phyloP scores from a whole-genome alignment of 2,888 invertebrate genomes.

The Lasioglossum figueresi region DNA sequence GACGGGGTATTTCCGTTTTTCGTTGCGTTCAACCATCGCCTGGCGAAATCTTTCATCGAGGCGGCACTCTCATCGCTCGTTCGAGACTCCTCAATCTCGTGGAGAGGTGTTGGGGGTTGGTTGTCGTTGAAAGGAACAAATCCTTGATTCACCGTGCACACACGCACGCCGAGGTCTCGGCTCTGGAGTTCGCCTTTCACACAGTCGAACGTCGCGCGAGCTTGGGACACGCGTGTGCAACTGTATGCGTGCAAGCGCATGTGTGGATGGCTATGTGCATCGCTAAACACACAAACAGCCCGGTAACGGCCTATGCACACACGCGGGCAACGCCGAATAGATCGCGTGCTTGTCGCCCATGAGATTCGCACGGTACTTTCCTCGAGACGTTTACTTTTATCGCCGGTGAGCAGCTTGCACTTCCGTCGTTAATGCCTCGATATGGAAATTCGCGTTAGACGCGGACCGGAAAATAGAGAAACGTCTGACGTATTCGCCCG shows the following conservation, averaged over 20 bases:
- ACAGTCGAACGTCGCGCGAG: background rate
- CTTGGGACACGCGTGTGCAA: background rate
- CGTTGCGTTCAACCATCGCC: background rate
- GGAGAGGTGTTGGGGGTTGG: background rate
- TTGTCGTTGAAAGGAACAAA: conserved; percentile 19
- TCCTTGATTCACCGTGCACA: conserved; percentile 19
- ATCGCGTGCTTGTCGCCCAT: conserved; percentile 67
- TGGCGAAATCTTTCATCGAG: conserved; percentile 5
- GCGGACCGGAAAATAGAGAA: conserved; percentile 53
- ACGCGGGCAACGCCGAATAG: conserved; percentile 50
- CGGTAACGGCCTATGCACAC: conserved; percentile 3
- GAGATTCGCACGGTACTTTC: conserved; percentile 67
- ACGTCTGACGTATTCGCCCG: conserved; percentile 42
- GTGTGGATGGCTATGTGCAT: background rate
- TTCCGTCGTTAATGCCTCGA: conserved; percentile 67
- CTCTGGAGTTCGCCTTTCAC: background rate
- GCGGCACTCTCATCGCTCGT: background rate
- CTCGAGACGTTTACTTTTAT: conserved; percentile 70
- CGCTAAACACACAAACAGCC: conserved; percentile 21
- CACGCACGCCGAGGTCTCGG: background rate
- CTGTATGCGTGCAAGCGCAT: background rate
- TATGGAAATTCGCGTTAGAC: conserved; percentile 65
- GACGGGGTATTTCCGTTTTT: conserved; percentile 5
- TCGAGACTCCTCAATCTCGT: conserved; percentile 2
- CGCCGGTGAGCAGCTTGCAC: conserved; percentile 66